These are phyloP conservation scores for Cerastoderma edule DNA, from an alignment of 2,888 invertebrate genomes.

Conservation along the genomic window DNA sequence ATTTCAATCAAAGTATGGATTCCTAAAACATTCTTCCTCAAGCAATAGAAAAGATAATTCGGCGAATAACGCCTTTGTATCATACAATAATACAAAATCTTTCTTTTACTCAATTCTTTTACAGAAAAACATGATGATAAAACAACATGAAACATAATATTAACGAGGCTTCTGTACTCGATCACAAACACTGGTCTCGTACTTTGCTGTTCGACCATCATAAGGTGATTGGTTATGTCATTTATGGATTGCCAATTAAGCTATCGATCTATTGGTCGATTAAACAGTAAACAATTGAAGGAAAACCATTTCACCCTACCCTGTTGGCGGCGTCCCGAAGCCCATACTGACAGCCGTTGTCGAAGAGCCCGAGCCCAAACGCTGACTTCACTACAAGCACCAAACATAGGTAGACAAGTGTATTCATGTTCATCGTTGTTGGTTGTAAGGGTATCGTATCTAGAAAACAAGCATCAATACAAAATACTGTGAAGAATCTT, in stretches of 20 bases:
- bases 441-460: neutral
- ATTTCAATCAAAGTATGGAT: too few relatives aligned
- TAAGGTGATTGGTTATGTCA: neutral
- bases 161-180: neutral
- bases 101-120: too few relatives aligned
- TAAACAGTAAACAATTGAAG: neutral
- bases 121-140: too few relatives aligned
- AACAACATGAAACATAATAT: neutral
- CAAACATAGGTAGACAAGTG: neutral
- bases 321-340: neutral
- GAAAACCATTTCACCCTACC: neutral
- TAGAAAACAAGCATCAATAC: too few relatives aligned
- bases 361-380: neutral
- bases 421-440: neutral
- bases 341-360: slow-evolving; percentile 16
- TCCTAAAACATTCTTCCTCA: too few relatives aligned
- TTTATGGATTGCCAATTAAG: neutral
- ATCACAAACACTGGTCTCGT: neutral
- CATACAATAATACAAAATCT: too few relatives aligned
- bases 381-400: neutral
- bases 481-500: too few relatives aligned
- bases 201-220: too few relatives aligned
- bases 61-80: too few relatives aligned
- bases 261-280: neutral
- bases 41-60: too few relatives aligned